Conservation (phyloP, 2,888 invertebrate species). For the Cephus sareptanus region DNA sequence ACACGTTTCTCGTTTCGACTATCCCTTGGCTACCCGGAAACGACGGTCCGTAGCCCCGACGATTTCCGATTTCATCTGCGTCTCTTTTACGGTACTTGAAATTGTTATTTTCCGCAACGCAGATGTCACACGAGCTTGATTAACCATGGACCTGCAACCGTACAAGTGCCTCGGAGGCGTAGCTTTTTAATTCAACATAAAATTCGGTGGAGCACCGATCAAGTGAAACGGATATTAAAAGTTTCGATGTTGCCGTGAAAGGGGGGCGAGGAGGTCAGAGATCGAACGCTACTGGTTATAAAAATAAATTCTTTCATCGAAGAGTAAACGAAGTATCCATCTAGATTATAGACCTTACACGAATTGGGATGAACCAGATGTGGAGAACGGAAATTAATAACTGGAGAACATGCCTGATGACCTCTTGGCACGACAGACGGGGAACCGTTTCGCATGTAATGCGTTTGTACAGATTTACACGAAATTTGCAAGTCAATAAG, state of each 20-base stretch:
- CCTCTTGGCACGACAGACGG: neutral
- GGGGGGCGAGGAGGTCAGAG: neutral
- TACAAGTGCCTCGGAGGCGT: neutral
- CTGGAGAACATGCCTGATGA: neutral
- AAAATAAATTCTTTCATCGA: neutral
- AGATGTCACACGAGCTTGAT: neutral
- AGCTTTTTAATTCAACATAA: neutral
- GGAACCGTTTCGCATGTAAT: neutral
- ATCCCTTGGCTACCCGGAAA: neutral
- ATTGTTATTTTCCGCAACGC: neutral
- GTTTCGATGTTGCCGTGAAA: neutral
- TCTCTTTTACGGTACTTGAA: neutral
- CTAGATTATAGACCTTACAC: neutral
- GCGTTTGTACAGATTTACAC: neutral
- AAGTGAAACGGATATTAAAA: neutral
- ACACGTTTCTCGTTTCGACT: neutral
- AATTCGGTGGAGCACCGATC: neutral
- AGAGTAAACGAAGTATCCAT: neutral
- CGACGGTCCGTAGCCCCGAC: neutral
- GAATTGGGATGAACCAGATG: neutral
- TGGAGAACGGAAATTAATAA: conserved; percentile 18
- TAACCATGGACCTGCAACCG: neutral
- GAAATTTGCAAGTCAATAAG: conserved; percentile 4
- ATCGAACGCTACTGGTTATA: neutral
- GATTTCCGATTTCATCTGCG: neutral